A percentile compares a stretch with the other conserved stretches of the same genome.
phyloP scores from a whole-genome alignment of 2,797 vertebrate genomes.

The Nothura maculosa region DNA sequence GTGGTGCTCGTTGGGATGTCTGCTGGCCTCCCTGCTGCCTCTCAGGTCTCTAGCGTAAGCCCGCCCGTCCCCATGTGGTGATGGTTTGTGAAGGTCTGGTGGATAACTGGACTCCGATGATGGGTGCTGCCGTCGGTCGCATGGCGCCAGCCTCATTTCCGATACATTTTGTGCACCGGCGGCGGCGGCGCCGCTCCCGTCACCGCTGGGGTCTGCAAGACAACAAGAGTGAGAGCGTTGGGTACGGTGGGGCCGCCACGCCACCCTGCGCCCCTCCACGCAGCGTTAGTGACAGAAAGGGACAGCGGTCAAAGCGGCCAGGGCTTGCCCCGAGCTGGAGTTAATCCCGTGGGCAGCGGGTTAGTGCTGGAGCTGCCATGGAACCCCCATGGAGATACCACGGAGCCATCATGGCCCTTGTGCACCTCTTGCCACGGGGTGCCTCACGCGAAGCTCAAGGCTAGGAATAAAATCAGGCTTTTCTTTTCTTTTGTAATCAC shows the following conservation, averaged over 20 bases:
- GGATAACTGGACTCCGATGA: conserved; percentile 90
- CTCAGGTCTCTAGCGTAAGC: conserved; percentile 85
- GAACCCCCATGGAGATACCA: background rate
- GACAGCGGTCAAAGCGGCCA: conserved; percentile 78
- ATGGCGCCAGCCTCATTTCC: conserved; percentile 89
- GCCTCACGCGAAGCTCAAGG: background rate
- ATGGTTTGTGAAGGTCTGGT: conserved; percentile 93
- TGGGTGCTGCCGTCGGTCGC: conserved; percentile 86
- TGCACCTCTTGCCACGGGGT: conserved; percentile 29
- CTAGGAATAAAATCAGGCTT: background rate
- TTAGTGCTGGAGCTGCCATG: conserved; percentile 64
- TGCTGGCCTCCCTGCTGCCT: conserved; percentile 87
- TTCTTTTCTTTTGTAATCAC: conserved; percentile 9
- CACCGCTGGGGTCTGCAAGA: conserved; percentile 92
- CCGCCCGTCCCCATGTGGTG: conserved; percentile 90
- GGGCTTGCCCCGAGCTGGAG: conserved; percentile 74
- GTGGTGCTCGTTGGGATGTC: conserved; percentile 87
- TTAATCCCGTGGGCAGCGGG: conserved; percentile 71
- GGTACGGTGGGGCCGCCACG: conserved; percentile 65
- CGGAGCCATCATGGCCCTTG: conserved; percentile 33
- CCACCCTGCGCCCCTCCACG: conserved; percentile 69
- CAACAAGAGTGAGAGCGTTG: conserved; percentile 78
- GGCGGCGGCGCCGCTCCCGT: conserved; percentile 82
- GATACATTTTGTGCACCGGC: conserved; percentile 94
- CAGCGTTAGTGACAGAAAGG: conserved; percentile 83